Conservation (phyloP, 2,113 vertebrate species). For the Boleophthalmus pectinirostris region DNA sequence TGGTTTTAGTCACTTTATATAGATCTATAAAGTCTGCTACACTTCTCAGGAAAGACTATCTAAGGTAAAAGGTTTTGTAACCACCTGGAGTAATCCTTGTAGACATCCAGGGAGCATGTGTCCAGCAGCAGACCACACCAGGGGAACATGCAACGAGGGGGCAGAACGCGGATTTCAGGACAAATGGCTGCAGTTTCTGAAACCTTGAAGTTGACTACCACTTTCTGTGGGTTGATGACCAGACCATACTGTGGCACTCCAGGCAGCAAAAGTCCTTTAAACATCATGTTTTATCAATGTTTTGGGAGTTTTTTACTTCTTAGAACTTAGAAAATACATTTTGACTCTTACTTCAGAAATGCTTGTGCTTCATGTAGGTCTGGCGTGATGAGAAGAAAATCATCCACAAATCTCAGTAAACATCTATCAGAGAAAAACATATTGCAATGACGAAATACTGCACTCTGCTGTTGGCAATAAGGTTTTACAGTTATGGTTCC, state of each 20-base stretch:
- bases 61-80: background rate
- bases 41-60: background rate
- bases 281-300: background rate
- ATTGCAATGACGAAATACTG: slow-evolving; percentile 1
- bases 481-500: slow-evolving; percentile 9
- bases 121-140: slow-evolving; percentile 93
- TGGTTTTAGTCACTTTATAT: background rate
- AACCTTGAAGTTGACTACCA: slow-evolving; percentile 85
- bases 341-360: slow-evolving; percentile 84
- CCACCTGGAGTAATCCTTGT: slow-evolving; percentile 88
- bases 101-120: slow-evolving; percentile 81
- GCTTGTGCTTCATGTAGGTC: slow-evolving; percentile 79
- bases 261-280: slow-evolving; percentile 79
- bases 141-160: slow-evolving; percentile 78
- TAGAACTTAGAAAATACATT: background rate
- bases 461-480: slow-evolving; percentile 34
- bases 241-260: slow-evolving; percentile 91
- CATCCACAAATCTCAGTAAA: slow-evolving; percentile 90
- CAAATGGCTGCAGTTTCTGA: slow-evolving; percentile 34
- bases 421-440: slow-evolving; percentile 67
- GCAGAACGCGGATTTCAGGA: slow-evolving; percentile 68
- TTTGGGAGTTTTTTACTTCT: background rate
- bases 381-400: slow-evolving; percentile 92
- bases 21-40: slow-evolving; percentile 35
- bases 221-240: slow-evolving; percentile 84